Conservation (phyloP, 2,113 vertebrate species). For the Limanda limanda region DNA sequence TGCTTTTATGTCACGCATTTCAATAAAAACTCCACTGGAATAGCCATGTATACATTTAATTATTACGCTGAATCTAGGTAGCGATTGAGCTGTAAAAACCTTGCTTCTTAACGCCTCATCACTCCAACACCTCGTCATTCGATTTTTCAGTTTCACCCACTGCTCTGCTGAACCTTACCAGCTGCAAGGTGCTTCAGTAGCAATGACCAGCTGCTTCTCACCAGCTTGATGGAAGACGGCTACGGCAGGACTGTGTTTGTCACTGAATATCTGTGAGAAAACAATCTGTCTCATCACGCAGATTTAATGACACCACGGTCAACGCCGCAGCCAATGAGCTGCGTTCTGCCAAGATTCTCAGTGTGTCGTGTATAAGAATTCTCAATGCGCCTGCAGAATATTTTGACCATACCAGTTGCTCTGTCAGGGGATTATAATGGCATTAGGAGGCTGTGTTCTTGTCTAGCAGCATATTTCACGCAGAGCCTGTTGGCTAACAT, state of each 20-base stretch:
- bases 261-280: slow-evolving; percentile 77
- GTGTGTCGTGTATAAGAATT: slow-evolving; percentile 47
- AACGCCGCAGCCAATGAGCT: slow-evolving; percentile 13
- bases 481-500: slow-evolving; percentile 77
- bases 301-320: slow-evolving; percentile 53
- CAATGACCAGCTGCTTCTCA: slow-evolving; percentile 61
- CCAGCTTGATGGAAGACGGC: neutral
- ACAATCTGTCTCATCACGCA: slow-evolving; percentile 25
- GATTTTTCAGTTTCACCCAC: neutral
- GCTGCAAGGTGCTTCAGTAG: slow-evolving; percentile 63
- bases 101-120: neutral
- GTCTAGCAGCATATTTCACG: slow-evolving; percentile 77
- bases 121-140: slow-evolving; percentile 5
- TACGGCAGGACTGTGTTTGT: slow-evolving; percentile 40
- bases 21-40: slow-evolving; percentile 5
- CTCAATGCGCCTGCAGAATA: slow-evolving; percentile 58
- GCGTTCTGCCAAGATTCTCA: slow-evolving; percentile 46
- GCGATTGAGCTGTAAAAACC: neutral
- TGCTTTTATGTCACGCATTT: slow-evolving; percentile 5
- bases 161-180: slow-evolving; percentile 26
- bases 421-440: slow-evolving; percentile 78
- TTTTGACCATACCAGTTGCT: slow-evolving; percentile 77
- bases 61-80: neutral
- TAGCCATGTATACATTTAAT: neutral
- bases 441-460: slow-evolving; percentile 75